Base-by-base conservation (phyloP, 2,797 vertebrate genomes). In the Thripadectes ignobilis region DNA sequence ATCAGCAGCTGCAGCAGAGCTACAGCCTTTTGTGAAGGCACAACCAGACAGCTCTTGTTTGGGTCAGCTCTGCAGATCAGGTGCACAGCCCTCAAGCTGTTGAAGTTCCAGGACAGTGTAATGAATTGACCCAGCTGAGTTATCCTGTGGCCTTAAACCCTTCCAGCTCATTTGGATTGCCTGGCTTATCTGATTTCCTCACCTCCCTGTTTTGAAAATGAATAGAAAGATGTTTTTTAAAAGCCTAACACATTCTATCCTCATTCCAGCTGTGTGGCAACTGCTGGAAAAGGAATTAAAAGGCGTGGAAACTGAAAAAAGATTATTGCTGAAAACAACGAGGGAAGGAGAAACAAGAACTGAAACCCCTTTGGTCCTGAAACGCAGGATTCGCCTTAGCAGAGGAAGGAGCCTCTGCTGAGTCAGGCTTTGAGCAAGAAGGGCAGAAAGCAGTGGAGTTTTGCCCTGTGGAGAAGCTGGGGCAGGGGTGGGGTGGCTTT, bases 241-340 rank as follows among this genome's bases (percentile, higher is more conserved):
- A 61, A 14, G 7, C 23, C 24, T n/a, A 21, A 8, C 26, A 14
- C 9, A 4, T 54, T 65, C 81, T 12, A 2, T 86, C 54, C 88
- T 39, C 58, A 51, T 58, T 71, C 86, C 84, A 94, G 77, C 89
- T 95, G 85, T 17, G 77, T 19, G 8, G 43, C 91, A 92, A 62
- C 78, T 93, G 87, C 85, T 94, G 91, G 78, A 36, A 89, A 92
- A 92, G 67, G 74, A 57, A 85, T 76, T 73, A 69, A 92, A 92
- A 91, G 45, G 78, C 79, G 45, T 49, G 57, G 61, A 52, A 94
- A 69, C 22, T 5, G 1, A 10, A 34, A 10, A n/a, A 36, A 30
- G 58, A 41, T 16, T 27, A 3, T 0, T 0, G 3, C 17, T 68
- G 18, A 45, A 66, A 92, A 21, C 4, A 92, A 21, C 4, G 0